Base-by-base conservation (phyloP, 2,113 vertebrate genomes). In the Catagonus wagneri region DNA sequence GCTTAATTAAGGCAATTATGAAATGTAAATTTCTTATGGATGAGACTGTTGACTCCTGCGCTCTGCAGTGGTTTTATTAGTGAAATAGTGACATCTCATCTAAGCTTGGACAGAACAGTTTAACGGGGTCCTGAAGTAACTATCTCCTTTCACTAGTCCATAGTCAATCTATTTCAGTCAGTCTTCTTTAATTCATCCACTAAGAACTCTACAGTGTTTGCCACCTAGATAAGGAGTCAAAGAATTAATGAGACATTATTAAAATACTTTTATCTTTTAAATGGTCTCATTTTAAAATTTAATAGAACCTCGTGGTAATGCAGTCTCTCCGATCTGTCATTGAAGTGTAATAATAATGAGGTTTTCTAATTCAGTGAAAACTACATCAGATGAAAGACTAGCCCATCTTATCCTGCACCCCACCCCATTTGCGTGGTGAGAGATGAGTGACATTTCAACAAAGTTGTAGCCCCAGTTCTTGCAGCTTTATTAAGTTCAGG, bases 121-220 rank as follows among this genome's bases (percentile, higher is more conserved):
- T 87, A 39, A 81, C 19, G 61, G 44, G 19, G 9, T 75, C 60
- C 78, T 29, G 69, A 83, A 65, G 22, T 17, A 83, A 56, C 86
- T 2, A 27, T 34, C 86, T 81, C 13, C 65, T 74, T 90, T 91
- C 44, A 61, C 89, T 72, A 63, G 34, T 44, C 44, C 56, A 44
- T 25, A 56, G 22, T 72, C 58, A 34, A 1, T 81, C 61, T 60
- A n/a, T 61, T 96, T 83, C 19, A 63, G 69, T 44, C 44, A 8
- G 44, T 44, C 44, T 44, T 44, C 44, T 68, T 96, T 96, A 90
- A 95, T 89, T 95, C 89, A 63, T 94, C 91, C 91, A 75, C 85
- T 60, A 66, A 71, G 89, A 93, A 83, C 39, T 92, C 34, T 16
- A 69, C 52, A 95, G 83, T 91, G 93, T 96, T 94, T 93, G 78